These are phyloP conservation scores for Orthonychiurus folsomi DNA, from an alignment of 2,888 invertebrate species.

Conservation along the genomic window DNA sequence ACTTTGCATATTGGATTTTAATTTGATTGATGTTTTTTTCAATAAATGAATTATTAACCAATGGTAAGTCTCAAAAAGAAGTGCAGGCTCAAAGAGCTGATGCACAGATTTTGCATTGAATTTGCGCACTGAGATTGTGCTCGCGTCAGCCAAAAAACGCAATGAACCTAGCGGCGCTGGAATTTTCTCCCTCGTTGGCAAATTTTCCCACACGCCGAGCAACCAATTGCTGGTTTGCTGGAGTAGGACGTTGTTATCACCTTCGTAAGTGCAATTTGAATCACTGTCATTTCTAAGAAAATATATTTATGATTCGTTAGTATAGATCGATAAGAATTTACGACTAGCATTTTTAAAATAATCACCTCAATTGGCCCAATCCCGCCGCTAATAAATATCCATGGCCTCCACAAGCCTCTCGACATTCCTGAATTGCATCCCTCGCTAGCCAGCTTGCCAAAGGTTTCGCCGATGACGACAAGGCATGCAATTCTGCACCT, in stretches of 20 bases:
- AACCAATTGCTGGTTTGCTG: slow-evolving; percentile 85
- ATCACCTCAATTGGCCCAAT: slow-evolving; percentile 71
- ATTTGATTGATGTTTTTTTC: slow-evolving; percentile 57
- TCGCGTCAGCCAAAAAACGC: slow-evolving; percentile 54
- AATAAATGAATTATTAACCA: slow-evolving; percentile 80
- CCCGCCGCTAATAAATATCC: slow-evolving; percentile 77
- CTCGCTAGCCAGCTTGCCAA: slow-evolving; percentile 74
- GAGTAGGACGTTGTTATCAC: slow-evolving; percentile 79
- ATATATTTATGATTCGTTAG: too few relatives aligned
- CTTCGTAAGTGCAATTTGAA: slow-evolving; percentile 81
- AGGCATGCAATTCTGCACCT: slow-evolving; percentile 50
- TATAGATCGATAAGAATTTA: too few relatives aligned
- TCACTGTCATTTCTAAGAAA: slow-evolving; percentile 81
- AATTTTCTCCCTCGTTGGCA: slow-evolving; percentile 42
- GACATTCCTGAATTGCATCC: slow-evolving; percentile 81
- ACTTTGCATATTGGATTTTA: slow-evolving; percentile 47
- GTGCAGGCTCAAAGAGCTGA: slow-evolving; percentile 51
- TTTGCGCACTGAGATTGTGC: slow-evolving; percentile 50
- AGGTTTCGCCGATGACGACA: slow-evolving; percentile 50
- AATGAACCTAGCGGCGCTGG: slow-evolving; percentile 58
- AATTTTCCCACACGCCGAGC: slow-evolving; percentile 45
- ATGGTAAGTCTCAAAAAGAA: slow-evolving; percentile 58
- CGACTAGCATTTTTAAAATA: too few relatives aligned
- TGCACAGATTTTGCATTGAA: slow-evolving; percentile 49
- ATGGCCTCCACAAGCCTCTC: slow-evolving; percentile 92